Evolutionary conservation across 2,797 vertebrate genomes (phyloP).

Genomic region (Tinamus major): DNA sequence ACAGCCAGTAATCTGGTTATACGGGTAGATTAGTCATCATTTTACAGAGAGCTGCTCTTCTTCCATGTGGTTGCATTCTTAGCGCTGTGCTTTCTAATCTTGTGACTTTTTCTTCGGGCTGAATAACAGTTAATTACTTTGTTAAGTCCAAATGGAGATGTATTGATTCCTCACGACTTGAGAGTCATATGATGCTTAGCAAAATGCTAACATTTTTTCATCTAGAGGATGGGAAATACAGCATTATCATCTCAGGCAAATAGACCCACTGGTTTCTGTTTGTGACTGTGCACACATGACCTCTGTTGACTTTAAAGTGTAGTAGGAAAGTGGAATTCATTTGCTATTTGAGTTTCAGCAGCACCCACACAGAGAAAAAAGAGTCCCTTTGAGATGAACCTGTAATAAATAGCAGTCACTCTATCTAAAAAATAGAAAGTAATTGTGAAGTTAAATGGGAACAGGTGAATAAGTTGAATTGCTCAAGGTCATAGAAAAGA

Average conservation of each 20-base stretch:
- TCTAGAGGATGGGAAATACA: slow-evolving; percentile 22
- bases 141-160: slow-evolving; percentile 24
- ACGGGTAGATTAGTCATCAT: background rate
- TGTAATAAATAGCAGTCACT: background rate
- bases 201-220: slow-evolving; percentile 40
- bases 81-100: background rate
- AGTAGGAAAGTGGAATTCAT: slow-evolving; percentile 24
- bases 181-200: slow-evolving; percentile 48
- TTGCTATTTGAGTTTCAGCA: slow-evolving; percentile 21
- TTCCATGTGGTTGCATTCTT: background rate
- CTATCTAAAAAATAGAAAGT: background rate
- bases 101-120: slow-evolving; percentile 52
- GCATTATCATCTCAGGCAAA: slow-evolving; percentile 28
- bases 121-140: slow-evolving; percentile 48
- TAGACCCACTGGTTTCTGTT: background rate
- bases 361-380: background rate
- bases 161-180: background rate
- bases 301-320: slow-evolving; percentile 37
- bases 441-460: background rate
- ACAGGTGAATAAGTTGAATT: background rate
- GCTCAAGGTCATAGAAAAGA: background rate
- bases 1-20: background rate
- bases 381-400: background rate
- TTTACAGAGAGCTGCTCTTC: background rate
- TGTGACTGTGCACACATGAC: background rate